phyloP scores from a whole-genome alignment of 2,888 invertebrate genomes.

The Acanthoscelides obtectus region DNA sequence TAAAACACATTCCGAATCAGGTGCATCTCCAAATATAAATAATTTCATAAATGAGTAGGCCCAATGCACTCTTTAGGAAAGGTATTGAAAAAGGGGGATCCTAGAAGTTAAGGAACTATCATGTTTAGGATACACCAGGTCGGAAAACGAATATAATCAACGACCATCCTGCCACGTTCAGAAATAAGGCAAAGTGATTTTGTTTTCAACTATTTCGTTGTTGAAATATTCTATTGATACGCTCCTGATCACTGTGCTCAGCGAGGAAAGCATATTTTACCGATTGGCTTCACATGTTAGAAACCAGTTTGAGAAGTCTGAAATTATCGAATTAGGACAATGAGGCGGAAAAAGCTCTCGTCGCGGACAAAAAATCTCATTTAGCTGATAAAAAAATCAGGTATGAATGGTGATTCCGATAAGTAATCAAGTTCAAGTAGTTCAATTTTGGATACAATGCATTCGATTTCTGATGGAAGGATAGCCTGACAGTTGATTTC shows the following conservation, averaged over 20 bases:
- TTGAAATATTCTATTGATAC: too few relatives aligned
- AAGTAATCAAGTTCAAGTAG: slow-evolving; percentile 21
- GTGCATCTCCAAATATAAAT: too few relatives aligned
- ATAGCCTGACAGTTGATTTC: neutral
- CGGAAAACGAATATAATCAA: too few relatives aligned
- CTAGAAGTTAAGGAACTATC: too few relatives aligned
- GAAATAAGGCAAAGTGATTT: too few relatives aligned
- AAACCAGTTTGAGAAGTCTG: neutral
- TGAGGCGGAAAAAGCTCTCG: neutral
- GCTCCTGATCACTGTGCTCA: neutral
- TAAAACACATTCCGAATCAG: too few relatives aligned
- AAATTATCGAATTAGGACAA: neutral
- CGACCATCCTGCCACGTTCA: too few relatives aligned
- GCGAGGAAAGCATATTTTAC: neutral
- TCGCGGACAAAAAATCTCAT: slow-evolving; percentile 11
- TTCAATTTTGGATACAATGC: slow-evolving; percentile 22
- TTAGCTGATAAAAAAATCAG: slow-evolving; percentile 15
- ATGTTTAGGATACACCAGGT: too few relatives aligned
- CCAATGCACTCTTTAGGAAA: too few relatives aligned
- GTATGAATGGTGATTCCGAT: slow-evolving; percentile 20
- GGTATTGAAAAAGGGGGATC: too few relatives aligned
- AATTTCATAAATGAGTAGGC: too few relatives aligned
- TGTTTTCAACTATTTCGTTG: too few relatives aligned
- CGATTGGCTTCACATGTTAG: neutral
- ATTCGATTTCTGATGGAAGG: slow-evolving; percentile 24